phyloP scores from a whole-genome alignment of 1,140 invertebrate species.

The Paraescarpia echinospica region DNA sequence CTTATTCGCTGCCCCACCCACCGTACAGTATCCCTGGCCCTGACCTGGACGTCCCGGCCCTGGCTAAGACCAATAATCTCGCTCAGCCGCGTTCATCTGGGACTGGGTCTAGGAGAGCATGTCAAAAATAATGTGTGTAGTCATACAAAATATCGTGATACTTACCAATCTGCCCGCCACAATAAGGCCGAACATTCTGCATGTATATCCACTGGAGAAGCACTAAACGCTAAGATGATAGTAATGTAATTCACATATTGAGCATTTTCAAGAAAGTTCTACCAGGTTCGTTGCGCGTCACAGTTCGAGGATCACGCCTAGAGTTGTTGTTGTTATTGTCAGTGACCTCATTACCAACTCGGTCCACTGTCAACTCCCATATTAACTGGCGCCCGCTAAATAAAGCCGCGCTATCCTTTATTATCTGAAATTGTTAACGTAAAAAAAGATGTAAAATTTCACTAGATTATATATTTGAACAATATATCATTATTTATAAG shows the following conservation, averaged over 20 bases:
- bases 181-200: background rate
- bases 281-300: background rate
- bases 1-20: too few relatives aligned
- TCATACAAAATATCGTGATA: background rate
- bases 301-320: background rate
- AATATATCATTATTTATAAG: too few relatives aligned
- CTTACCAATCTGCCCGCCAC: background rate
- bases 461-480: too few relatives aligned
- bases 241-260: background rate
- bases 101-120: too few relatives aligned
- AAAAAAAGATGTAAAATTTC: too few relatives aligned
- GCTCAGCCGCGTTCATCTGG: too few relatives aligned
- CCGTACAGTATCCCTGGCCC: too few relatives aligned
- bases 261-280: background rate
- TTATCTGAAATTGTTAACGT: too few relatives aligned
- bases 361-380: background rate
- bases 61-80: too few relatives aligned
- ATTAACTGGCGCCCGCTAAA: too few relatives aligned
- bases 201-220: background rate
- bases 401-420: too few relatives aligned
- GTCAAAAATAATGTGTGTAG: background rate
- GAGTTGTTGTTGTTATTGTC: constrained; percentile 1
- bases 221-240: background rate
- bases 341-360: background rate
- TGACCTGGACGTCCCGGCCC: too few relatives aligned